Base-by-base conservation (phyloP, 2,113 vertebrate genomes). In the Corvus moneduloides region DNA sequence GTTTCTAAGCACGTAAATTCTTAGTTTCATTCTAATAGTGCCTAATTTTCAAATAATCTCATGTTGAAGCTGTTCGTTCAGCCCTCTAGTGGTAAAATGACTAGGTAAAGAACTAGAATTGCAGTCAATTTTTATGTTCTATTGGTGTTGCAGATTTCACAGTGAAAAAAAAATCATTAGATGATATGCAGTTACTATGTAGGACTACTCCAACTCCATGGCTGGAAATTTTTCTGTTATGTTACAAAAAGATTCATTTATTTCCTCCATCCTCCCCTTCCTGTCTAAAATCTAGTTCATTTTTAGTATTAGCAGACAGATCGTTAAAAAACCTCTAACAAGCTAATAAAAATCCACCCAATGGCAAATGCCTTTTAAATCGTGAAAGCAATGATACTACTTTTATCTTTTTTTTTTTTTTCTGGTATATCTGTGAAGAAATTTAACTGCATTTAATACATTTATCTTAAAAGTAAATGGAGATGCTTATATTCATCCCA, bases 311-410 rank as follows among this genome's bases (percentile, higher is more conserved):
- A 66, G 39, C 37, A 87, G 64, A 22, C 7, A 64, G 28, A 83
- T 75, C 62, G 20, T 33, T 39, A 69, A 79, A 44, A 52, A 52
- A 12, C 5, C 2, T 2, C 5, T 44, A 44, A 33, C 7, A 62
- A 48, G 7, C 4, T 21, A 49, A 58, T 23, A 74, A 58, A 84
- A 83, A n/a, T 15, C 15, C 32, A 73, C 12, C 15, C 16, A 28
- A 7, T 10, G 5, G 10, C 2, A 91, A 80, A 80, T 9, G 1
- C 3, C 15, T 61, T 62, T 66, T 46, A 88, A 86, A 88, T 44
- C 1, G 35, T 3, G 1, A 77, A 83, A 59, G 5, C 3, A 41
- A 63, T 11, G 0, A 32, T 22, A 39, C 16, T 28, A 0, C 0
- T 79, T 82, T 61, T 17, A 6, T 37, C 3, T 21, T 4, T 13